Evolutionary conservation across 1,140 invertebrate species (phyloP), one percentile per base, ranked within the genome.

Genomic region (Aphidius ervi): DNA sequence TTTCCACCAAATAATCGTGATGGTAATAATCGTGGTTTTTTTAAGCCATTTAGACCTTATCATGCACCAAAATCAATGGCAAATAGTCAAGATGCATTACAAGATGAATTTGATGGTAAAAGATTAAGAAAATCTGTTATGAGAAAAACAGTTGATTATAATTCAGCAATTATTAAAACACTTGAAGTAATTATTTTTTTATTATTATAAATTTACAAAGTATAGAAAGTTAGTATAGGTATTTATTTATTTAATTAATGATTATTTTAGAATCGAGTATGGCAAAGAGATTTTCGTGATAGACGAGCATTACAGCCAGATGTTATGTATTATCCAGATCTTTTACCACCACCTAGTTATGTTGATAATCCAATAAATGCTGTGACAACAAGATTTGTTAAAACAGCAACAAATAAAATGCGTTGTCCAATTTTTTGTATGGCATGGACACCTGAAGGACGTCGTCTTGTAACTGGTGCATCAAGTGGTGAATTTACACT

Each of bases 361-460:
- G 84, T 90, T 48, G 92, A 98, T 74, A 97, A 97, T 81, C 93
- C 97, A 5, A 95, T 95, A 62, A 99, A 99, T 83, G 92, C 94
- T 68, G 94, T 99, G 5, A 97, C 95, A 5, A 98, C 96, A 16
- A 82, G 90, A 70, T 99, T 99, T 82, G 95, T 99, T 2, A 93
- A 98, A 78, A 96, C 96, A 40, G 97, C 98, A 8, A 99, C 97
- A 49, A 99, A 99, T 82, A 99, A 99, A 86, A 97, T 98, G 88
- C 86, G 96, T 68, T 99, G 97, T 82, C 98, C 97, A 0, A 97
- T 99, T 65, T 99, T 99, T 81, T 95, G 94, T 72, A 89, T 99
- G 74, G 94, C 94, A 6, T 99, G 98, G 98, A 99, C 98, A 6
- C 97, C 97, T 4, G 98, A 99, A 82, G 98, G 98, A 23, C 86